A percentile compares a stretch with the other conserved stretches of the same genome.
These are phyloP conservation scores for Metallyticus violacea DNA, from an alignment of 2,888 invertebrate species.

Conservation along the genomic window DNA sequence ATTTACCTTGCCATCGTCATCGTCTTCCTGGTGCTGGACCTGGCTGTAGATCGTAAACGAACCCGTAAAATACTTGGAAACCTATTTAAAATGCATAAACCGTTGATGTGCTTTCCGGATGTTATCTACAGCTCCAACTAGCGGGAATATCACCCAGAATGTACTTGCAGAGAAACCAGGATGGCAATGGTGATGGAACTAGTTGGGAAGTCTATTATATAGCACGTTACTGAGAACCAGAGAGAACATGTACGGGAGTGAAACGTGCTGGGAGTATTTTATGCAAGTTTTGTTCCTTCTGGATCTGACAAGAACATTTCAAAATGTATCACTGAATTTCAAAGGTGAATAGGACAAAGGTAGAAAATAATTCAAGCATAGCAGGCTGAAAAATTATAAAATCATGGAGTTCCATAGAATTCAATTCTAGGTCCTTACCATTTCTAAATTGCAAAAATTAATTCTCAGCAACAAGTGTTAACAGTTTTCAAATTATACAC, in stretches of 20 bases:
- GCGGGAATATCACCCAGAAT: background rate
- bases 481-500: no score
- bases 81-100: background rate
- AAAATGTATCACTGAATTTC: no score
- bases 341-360: no score
- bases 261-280: no score
- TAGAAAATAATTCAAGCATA: no score
- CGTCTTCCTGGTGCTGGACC: background rate
- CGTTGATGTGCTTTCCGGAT: background rate
- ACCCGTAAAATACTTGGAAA: background rate
- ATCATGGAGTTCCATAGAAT: no score
- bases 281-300: no score
- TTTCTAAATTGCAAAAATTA: no score
- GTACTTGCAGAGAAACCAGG: background rate
- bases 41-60: background rate
- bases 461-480: no score
- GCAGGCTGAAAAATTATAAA: no score
- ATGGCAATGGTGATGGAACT: background rate
- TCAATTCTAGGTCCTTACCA: no score
- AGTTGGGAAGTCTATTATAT: background rate
- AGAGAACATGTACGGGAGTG: background rate
- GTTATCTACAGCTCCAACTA: background rate
- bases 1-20: background rate
- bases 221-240: background rate
- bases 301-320: no score